Evolutionary conservation across 2,888 invertebrate genomes (phyloP).

Genomic region (Troides helena): DNA sequence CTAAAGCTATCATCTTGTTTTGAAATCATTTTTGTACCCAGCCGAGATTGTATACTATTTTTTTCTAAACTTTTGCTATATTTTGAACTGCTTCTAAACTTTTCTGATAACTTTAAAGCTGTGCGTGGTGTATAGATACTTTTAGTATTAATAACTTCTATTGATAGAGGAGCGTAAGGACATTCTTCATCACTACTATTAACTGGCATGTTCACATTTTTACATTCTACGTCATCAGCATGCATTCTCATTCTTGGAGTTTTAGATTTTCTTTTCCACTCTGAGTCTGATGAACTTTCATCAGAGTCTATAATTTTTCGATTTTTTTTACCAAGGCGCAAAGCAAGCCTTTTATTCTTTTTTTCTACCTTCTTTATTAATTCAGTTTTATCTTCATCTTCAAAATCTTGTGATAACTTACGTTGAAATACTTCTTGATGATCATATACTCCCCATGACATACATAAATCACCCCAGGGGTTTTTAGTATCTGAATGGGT

Average conservation of each 20-base stretch:
- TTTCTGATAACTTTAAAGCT: slow-evolving; percentile 60
- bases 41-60: slow-evolving; percentile 54
- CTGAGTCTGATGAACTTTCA: slow-evolving; percentile 74
- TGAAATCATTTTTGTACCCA: slow-evolving; percentile 59
- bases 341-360: slow-evolving; percentile 65
- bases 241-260: slow-evolving; percentile 91
- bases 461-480: slow-evolving; percentile 87
- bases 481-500: slow-evolving; percentile 70
- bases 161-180: slow-evolving; percentile 64
- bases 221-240: slow-evolving; percentile 91
- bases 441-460: slow-evolving; percentile 84
- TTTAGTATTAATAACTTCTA: slow-evolving; percentile 64
- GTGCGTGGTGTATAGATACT: slow-evolving; percentile 53
- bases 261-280: slow-evolving; percentile 82
- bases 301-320: slow-evolving; percentile 58
- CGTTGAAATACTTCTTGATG: slow-evolving; percentile 77
- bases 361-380: slow-evolving; percentile 48
- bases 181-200: slow-evolving; percentile 42
- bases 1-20: slow-evolving; percentile 44
- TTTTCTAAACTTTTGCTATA: slow-evolving; percentile 36
- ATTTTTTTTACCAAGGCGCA: slow-evolving; percentile 61
- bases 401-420: slow-evolving; percentile 55
- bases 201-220: slow-evolving; percentile 55
- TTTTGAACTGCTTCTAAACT: slow-evolving; percentile 55
- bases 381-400: slow-evolving; percentile 47